These are phyloP conservation scores for Tetropium fuscum DNA, from an alignment of 2,888 invertebrate genomes.

Conservation along the genomic window DNA sequence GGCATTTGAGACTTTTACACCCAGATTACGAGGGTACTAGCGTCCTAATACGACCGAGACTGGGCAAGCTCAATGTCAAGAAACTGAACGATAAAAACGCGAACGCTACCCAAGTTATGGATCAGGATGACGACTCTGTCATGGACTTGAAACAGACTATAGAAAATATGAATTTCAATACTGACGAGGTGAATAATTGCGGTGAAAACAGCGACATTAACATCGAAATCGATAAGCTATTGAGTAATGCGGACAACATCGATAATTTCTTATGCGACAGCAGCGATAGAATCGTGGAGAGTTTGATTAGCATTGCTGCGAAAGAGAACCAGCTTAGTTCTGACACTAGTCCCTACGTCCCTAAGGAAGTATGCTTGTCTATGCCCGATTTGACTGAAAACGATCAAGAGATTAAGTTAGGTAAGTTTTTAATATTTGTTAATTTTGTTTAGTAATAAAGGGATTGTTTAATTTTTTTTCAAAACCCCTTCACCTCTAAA, in stretches of 20 bases:
- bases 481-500: too few species aligned
- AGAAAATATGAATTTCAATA: constrained; percentile 55
- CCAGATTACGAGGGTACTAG: constrained; percentile 30
- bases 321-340: constrained; percentile 19
- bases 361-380: constrained; percentile 57
- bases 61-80: constrained; percentile 3
- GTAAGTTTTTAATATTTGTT: constrained; percentile 38
- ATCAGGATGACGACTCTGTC: constrained; percentile 36
- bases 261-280: constrained; percentile 48
- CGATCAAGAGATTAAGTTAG: constrained; percentile 59
- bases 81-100: constrained; percentile 20
- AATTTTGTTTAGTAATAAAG: too few species aligned
- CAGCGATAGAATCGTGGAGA: constrained; percentile 47
- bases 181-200: constrained; percentile 40
- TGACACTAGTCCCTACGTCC: not conserved
- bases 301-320: constrained; percentile 39
- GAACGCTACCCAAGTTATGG: not conserved
- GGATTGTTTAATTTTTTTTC: too few species aligned
- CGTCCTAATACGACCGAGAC: constrained; percentile 19
- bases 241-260: constrained; percentile 43
- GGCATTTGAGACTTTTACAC: constrained; percentile 60
- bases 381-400: constrained; percentile 61
- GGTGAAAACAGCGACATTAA: constrained; percentile 36
- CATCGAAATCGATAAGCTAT: constrained; percentile 45
- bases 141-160: constrained; percentile 49